These are phyloP conservation scores for Pseudomyrmex cubaensis DNA, from an alignment of 1,140 invertebrate species.

Conservation along the genomic window DNA sequence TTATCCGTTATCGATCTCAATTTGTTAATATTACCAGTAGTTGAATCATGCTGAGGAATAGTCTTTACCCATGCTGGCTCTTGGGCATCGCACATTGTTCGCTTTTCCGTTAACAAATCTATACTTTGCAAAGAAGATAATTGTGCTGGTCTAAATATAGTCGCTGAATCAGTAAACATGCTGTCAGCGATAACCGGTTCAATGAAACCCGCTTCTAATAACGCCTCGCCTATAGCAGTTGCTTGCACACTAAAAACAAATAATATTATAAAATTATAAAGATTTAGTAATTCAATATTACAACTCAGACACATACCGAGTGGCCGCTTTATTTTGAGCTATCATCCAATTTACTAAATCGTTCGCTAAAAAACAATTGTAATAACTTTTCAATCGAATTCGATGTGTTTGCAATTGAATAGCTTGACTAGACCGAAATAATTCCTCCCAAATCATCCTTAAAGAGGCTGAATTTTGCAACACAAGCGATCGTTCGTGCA, in stretches of 20 bases:
- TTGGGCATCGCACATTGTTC: constrained; percentile 84
- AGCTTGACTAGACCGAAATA: constrained; percentile 87
- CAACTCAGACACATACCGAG: constrained; percentile 72
- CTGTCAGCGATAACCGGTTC: constrained; percentile 88
- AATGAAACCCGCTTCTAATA: constrained; percentile 92
- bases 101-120: constrained; percentile 79
- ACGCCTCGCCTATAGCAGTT: constrained; percentile 91
- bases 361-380: constrained; percentile 89
- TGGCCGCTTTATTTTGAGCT: constrained; percentile 88
- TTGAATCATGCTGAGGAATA: constrained; percentile 87
- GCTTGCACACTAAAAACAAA: constrained; percentile 89
- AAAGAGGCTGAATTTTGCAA: constrained; percentile 91
- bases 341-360: constrained; percentile 93
- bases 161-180: constrained; percentile 85
- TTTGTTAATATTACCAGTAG: constrained; percentile 80
- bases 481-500: constrained; percentile 88
- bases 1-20: constrained; percentile 12
- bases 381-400: constrained; percentile 88
- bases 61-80: constrained; percentile 91
- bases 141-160: constrained; percentile 85
- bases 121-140: constrained; percentile 83
- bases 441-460: constrained; percentile 90
- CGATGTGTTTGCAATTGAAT: constrained; percentile 88
- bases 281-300: neutral
- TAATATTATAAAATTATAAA: neutral